Conservation (phyloP, 2,113 vertebrate genomes). For the Elanoides forficatus region DNA sequence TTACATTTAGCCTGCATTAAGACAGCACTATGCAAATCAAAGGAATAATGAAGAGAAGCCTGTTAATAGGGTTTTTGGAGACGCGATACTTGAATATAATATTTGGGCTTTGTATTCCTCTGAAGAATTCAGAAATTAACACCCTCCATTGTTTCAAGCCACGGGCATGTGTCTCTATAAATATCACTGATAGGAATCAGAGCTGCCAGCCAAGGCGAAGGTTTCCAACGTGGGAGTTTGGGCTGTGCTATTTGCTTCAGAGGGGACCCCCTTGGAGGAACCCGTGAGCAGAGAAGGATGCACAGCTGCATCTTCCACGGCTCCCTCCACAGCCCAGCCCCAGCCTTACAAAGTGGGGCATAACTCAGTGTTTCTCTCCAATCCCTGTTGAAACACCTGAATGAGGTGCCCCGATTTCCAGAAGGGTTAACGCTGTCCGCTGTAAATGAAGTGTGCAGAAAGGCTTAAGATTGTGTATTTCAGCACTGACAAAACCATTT, state of each 20-base stretch:
- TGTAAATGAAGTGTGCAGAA: not conserved
- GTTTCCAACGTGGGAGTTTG: not conserved
- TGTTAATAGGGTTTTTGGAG: not conserved
- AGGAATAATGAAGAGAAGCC: constrained; percentile 34
- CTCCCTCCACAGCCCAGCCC: not conserved
- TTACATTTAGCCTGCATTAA: not conserved
- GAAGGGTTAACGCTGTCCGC: no score
- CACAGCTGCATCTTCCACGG: not conserved
- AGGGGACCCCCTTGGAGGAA: not conserved
- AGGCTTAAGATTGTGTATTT: rapidly evolving
- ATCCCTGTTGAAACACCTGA: not conserved
- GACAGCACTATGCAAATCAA: constrained; percentile 35
- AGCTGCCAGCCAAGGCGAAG: not conserved
- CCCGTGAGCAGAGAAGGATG: not conserved
- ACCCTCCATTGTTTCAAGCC: not conserved
- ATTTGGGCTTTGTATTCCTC: not conserved
- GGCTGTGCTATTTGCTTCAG: not conserved
- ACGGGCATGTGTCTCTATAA: not conserved
- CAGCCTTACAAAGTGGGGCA: rapidly evolving
- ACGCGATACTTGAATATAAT: not conserved
- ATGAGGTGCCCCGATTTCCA: not conserved
- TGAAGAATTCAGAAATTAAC: not conserved
- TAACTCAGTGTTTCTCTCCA: rapidly evolving
- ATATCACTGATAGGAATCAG: rapidly evolving
- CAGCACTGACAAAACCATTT: not conserved